Conservation (phyloP, 2,113 vertebrate species). For the Rhinolophus sinicus region DNA sequence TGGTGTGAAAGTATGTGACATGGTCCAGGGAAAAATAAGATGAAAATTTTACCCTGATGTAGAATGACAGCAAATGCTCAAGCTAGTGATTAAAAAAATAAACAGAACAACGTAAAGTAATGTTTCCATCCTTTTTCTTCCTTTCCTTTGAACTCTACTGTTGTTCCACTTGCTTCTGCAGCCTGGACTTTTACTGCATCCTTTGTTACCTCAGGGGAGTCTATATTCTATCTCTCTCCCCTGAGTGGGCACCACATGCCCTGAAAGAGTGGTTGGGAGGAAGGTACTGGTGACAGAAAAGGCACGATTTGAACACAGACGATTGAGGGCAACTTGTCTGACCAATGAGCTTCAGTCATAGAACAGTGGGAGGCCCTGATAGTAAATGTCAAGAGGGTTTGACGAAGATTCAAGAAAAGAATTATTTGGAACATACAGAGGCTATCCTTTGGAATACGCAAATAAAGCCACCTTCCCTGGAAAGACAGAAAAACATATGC, state of each 20-base stretch:
- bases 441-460: not conserved
- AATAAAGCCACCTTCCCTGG: not conserved
- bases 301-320: not conserved
- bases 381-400: not conserved
- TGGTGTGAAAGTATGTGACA: accelerated
- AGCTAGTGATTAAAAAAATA: not conserved
- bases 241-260: too few species aligned
- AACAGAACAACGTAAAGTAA: not conserved
- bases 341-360: accelerated
- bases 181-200: not conserved
- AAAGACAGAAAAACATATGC: not conserved
- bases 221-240: not conserved
- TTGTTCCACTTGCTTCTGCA: not conserved
- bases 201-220: not conserved
- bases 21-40: not conserved
- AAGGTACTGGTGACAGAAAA: not conserved
- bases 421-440: not conserved
- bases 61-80: not conserved
- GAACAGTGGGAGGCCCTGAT: not conserved
- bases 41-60: not conserved
- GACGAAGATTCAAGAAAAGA: not conserved
- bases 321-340: accelerated
- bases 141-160: not conserved
- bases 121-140: not conserved
- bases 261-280: not conserved